Base-by-base conservation (phyloP, 2,888 invertebrate species). In the Aphodius granarius region DNA sequence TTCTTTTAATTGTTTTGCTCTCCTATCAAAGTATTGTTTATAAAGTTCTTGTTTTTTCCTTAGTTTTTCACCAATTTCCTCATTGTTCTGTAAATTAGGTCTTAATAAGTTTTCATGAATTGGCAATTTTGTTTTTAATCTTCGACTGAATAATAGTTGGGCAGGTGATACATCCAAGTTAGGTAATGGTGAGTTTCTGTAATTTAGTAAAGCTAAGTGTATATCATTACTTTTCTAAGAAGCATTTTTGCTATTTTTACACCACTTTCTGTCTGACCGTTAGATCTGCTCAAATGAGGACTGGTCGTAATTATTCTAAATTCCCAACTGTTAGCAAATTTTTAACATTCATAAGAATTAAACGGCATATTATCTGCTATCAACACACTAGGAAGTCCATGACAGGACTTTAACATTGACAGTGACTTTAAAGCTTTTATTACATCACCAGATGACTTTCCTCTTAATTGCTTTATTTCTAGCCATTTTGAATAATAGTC, bases 401-500 rank as follows among this genome's bases (percentile, higher is more conserved):
- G 23, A 23, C 23, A 23, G 23, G n/a, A n/a, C n/a, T n/a, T n/a
- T n/a, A n/a, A n/a, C n/a, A n/a, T n/a, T n/a, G n/a, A n/a, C n/a
- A n/a, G 23, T 6, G 6, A 23, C 4, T 5, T 6, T 23, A 23
- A 23, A 5, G 23, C 23, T 23, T 23, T 4, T 23, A 5, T 23
- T 23, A 23, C 23, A 23, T 23, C 23, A 6, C 5, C 6, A 5
- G 4, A 5, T 6, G 23, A 23, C 23, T 23, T 23, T 66, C 20
- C 19, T 19, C 19, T 3, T 20, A 66, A 66, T 66, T 15, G 4
- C 19, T 21, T 21, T 6, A 66, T 18, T n/a, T 66, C 66, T 3
- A 66, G 21, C 66, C 66, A 66, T 15, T 66, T 66, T 5, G 77
- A 75, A 71, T 79, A 77, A 76, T 80, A 81, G 75, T 83, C 82